Conservation (phyloP, 2,797 vertebrate genomes). For the Lepidocolaptes lacrymiger region DNA sequence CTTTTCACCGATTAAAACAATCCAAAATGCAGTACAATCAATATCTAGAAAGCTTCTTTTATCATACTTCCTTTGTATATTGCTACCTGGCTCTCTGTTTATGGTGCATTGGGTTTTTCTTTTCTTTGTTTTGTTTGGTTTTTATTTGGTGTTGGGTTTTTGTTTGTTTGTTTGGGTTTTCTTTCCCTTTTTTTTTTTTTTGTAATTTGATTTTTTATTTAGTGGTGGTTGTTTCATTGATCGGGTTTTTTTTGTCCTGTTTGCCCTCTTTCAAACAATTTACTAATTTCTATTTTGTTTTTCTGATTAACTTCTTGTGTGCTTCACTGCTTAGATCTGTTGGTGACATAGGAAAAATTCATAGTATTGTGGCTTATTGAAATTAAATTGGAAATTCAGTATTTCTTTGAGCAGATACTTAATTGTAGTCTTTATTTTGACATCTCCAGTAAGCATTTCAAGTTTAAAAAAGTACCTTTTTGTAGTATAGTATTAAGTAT, state of each 20-base stretch:
- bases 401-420: neutral
- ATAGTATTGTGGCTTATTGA: neutral
- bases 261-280: neutral
- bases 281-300: neutral
- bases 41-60: neutral
- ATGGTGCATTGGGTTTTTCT: neutral
- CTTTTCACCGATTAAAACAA: neutral
- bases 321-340: neutral
- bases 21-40: neutral
- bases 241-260: neutral
- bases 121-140: neutral
- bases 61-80: neutral
- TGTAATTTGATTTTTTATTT: neutral
- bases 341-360: neutral
- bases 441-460: neutral
- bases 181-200: no score
- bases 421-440: neutral
- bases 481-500: neutral
- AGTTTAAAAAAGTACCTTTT: neutral
- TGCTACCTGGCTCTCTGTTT: neutral
- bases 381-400: neutral
- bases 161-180: no score
- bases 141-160: neutral
- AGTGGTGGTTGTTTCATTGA: neutral
- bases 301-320: neutral